A percentile compares a stretch with the other conserved stretches of the same genome.
phyloP scores from a whole-genome alignment of 2,113 vertebrate genomes.

The Phycodurus eques region DNA sequence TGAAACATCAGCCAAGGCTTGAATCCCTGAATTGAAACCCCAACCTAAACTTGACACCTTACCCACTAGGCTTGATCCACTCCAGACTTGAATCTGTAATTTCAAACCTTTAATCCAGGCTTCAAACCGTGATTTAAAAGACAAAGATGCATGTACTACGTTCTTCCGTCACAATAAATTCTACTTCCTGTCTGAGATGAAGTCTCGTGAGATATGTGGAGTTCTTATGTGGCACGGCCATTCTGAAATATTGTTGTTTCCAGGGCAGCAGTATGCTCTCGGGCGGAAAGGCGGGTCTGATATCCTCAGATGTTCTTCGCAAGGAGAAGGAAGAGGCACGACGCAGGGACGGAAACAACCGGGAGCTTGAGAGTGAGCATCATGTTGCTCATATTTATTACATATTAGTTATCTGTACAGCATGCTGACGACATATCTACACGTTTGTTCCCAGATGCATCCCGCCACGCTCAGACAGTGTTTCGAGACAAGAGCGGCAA shows the following conservation, averaged over 20 bases:
- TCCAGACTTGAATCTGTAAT: no score
- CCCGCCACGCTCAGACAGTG: conserved; percentile 79
- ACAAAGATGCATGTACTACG: no score
- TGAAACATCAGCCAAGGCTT: no score
- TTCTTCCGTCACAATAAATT: no score
- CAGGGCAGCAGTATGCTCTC: conserved; percentile 79
- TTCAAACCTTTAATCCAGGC: no score
- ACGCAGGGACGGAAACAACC: conserved; percentile 70
- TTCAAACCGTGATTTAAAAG: no score
- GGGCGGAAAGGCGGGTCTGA: conserved; percentile 81
- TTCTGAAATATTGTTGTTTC: background rate
- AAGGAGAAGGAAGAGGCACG: conserved; percentile 83
- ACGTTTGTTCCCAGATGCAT: conserved; percentile 75
- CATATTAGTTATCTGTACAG: background rate
- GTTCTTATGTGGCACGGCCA: background rate
- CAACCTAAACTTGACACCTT: no score
- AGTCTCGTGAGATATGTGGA: no score
- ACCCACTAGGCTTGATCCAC: no score
- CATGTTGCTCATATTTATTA: background rate
- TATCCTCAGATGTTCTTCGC: conserved; percentile 79
- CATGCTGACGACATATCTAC: background rate
- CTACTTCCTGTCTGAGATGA: no score
- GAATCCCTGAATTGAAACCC: no score
- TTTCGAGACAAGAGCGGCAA: conserved; percentile 90
- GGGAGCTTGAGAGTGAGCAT: conserved; percentile 80